Conservation (phyloP, 2,113 vertebrate species). For the Nycticryphes semicollaris region DNA sequence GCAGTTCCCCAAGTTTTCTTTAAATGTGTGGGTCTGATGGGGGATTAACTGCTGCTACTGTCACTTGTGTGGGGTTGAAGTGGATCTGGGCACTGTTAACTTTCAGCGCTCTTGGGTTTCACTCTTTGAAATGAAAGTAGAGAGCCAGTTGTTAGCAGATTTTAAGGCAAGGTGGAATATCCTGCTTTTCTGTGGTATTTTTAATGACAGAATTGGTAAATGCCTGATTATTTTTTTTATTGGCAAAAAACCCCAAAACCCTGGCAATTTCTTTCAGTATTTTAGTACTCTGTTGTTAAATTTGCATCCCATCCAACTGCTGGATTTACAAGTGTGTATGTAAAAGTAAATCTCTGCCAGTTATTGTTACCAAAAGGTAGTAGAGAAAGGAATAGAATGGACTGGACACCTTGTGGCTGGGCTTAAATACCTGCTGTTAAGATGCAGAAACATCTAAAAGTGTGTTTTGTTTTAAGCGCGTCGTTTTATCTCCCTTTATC, state of each 20-base stretch:
- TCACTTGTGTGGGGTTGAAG: background rate
- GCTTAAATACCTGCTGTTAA: background rate
- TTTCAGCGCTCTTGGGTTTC: background rate
- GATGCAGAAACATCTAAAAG: background rate
- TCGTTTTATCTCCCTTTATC: background rate
- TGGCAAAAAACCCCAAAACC: background rate
- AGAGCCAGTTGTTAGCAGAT: background rate
- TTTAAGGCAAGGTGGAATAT: background rate
- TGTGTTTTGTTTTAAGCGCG: background rate
- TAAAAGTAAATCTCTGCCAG: background rate
- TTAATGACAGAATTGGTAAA: background rate
- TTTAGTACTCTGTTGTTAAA: background rate
- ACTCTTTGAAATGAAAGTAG: background rate
- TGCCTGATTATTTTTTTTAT: background rate
- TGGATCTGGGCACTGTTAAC: background rate
- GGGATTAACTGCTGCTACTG: background rate
- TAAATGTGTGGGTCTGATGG: rapidly evolving
- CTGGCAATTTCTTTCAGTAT: background rate
- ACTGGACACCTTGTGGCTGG: background rate
- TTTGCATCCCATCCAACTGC: background rate
- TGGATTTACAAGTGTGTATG: background rate
- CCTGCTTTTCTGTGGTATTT: background rate
- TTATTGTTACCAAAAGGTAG: background rate
- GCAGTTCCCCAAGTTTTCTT: background rate
- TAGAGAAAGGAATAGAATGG: background rate